Evolutionary conservation across 2,888 invertebrate species (phyloP), one percentile per base, ranked within the genome.

Genomic region (Volucella inanis): DNA sequence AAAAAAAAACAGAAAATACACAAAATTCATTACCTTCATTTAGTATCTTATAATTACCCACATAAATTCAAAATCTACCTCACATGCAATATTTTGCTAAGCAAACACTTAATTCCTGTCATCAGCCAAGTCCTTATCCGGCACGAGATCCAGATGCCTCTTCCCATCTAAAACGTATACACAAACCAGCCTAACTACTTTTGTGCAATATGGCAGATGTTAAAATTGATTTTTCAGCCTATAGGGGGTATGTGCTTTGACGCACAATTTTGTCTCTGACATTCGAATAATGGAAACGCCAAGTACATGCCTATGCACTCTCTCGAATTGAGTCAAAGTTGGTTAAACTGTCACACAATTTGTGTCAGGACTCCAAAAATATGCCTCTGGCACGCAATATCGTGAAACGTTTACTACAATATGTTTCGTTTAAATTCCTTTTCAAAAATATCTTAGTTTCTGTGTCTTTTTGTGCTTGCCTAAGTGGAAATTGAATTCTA

Each of bases 171-270:
- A 22, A 68, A 68, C 68, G 74, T 78, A 78, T 50, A 57, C 62
- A 49, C 68, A 57, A 22, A 68, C 50, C n/a, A 38, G 68, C 83
- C 78, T 68, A 83, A 74, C 68, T 67, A 78, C 78, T 83, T 70
- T 50, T 57, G 31, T 31, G 10, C 68, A 65, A 50, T 45, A 18
- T 81, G 75, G 54, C 80, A 80, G 61, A 81, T 81, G 75, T 55
- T 50, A 18, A 45, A 75, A 81, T 81, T 75, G 81, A 81, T 81
- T 81, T 80, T 62, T 68, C 61, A 62, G 47, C 62, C 43, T 74
- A 39, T 18, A 39, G 38, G 55, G 47, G 12, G 0, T 50, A 47
- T 71, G n/a, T 8, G 31, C 11, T 31, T 18, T 38, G 15, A 41
- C 15, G 45, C 49, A 47, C 49, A 47, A 57, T 47, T 39, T 8